Evolutionary conservation across 2,888 invertebrate genomes (phyloP).

Genomic region (Megalurothrips usitatus): DNA sequence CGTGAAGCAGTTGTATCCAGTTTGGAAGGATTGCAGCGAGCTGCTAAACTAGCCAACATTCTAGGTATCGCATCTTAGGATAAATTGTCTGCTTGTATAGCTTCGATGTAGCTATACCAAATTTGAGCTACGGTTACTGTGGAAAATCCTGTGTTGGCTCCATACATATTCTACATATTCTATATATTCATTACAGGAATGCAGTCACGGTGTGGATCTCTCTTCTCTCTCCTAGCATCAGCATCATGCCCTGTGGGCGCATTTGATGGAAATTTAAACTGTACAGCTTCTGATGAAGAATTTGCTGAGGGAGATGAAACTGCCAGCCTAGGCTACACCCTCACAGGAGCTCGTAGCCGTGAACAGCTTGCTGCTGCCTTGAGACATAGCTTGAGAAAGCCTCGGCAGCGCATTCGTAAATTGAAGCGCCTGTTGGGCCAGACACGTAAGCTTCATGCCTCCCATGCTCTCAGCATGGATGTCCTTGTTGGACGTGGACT

Average conservation of each 20-base stretch:
- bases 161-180: conserved; percentile 1
- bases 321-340: not conserved
- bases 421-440: conserved; percentile 38
- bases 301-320: not conserved
- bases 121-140: too few species aligned
- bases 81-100: not conserved
- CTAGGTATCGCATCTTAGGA: conserved; percentile 53
- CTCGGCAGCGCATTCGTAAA: conserved; percentile 27
- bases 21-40: conserved; percentile 85
- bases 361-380: conserved; percentile 3
- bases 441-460: conserved; percentile 62
- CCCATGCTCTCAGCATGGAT: conserved; percentile 89
- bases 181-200: conserved; percentile 55
- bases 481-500: conserved; percentile 82
- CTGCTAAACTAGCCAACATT: conserved; percentile 83
- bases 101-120: not conserved
- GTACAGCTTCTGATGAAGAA: not conserved
- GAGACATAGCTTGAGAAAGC: not conserved
- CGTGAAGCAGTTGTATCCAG: conserved; percentile 79
- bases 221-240: conserved; percentile 77
- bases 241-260: conserved; percentile 71
- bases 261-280: conserved; percentile 28
- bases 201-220: conserved; percentile 85
- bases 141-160: too few species aligned
- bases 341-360: not conserved